Base-by-base conservation (phyloP, 2,797 vertebrate species). In the Huso huso region DNA sequence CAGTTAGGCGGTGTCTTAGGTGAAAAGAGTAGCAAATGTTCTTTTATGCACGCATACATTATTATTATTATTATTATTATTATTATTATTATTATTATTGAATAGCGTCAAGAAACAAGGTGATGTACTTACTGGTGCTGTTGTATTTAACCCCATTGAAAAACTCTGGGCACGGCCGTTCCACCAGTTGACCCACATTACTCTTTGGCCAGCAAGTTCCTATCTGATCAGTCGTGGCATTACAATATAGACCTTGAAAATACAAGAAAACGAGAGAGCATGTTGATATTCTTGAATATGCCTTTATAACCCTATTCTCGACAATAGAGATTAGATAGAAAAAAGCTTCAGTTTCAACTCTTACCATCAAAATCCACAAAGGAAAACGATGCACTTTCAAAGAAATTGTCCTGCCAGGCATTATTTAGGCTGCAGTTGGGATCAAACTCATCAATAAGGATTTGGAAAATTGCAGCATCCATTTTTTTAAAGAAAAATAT, bases 111-210 rank as follows among this genome's bases (percentile, higher is more conserved):
- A 4, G 23, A 37, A 37, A 37, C 18, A 49, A 51, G 15, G 15
- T 55, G 60, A 68, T 3, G 64, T 63, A 87, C 96, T 96, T 89
- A 99, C 97, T 91, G 0, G 91, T 95, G 48, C 94, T 96, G 88
- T 99, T 97, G 89, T 99, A 99, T 78, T 95, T 95, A 79, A 99
- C 88, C 48, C 96, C 96, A 69, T 99, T 99, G 86, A 99, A 94
- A 80, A 89, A 94, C 81, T 96, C 95, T 0, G 97, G 97, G 74
- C 97, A 99, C 12, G 95, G 94, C 87, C 93, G 89, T 81, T 94
- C 93, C 64, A 98, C 95, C 1, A 95, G 79, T 48, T 87, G 90
- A 63, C 95, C 95, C 0, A 90, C 90, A 10, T 74, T 81, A 79
- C 89, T 97, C 76, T 83, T 86, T 11, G 97, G 97, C 96, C 97